phyloP scores from a whole-genome alignment of 2,797 vertebrate genomes.

The Neosilurus hyrtlii region DNA sequence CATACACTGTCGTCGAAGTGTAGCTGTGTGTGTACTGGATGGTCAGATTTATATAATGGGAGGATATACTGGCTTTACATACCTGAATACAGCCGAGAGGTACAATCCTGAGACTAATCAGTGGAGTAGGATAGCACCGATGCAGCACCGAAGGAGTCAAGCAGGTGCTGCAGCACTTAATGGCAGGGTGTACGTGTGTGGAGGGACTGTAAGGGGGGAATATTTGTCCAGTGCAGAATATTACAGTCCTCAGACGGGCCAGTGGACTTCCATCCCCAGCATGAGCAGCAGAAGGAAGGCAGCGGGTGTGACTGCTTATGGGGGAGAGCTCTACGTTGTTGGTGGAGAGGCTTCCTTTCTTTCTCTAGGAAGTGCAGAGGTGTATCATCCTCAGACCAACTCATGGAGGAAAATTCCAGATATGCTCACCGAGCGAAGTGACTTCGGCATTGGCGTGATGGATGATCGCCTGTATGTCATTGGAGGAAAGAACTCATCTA shows the following conservation, averaged over 20 bases:
- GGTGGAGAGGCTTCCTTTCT: not conserved
- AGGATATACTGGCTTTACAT: constrained; percentile 72
- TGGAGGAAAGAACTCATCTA: too few species aligned
- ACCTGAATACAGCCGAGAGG: not conserved
- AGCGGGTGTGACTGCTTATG: not conserved
- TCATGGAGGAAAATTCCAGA: too few species aligned
- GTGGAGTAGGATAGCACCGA: not conserved
- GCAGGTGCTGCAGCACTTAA: not conserved
- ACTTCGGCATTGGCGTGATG: not conserved
- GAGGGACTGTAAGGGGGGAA: not conserved
- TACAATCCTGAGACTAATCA: not conserved
- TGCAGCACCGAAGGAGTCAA: not conserved
- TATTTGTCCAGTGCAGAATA: not conserved
- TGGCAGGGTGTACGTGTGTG: not conserved
- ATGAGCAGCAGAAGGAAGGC: not conserved
- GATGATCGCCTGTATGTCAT: not conserved
- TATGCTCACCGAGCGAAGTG: not conserved
- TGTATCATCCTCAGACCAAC: not conserved
- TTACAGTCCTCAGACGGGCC: not conserved
- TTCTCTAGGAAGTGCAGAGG: not conserved
- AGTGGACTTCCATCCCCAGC: too few species aligned
- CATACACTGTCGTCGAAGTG: constrained; percentile 77
- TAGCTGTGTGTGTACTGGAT: constrained; percentile 74
- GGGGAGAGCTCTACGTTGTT: not conserved
- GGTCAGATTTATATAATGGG: constrained; percentile 82